These are phyloP conservation scores for Pitta sordida DNA, from an alignment of 2,113 vertebrate genomes.

Conservation along the genomic window DNA sequence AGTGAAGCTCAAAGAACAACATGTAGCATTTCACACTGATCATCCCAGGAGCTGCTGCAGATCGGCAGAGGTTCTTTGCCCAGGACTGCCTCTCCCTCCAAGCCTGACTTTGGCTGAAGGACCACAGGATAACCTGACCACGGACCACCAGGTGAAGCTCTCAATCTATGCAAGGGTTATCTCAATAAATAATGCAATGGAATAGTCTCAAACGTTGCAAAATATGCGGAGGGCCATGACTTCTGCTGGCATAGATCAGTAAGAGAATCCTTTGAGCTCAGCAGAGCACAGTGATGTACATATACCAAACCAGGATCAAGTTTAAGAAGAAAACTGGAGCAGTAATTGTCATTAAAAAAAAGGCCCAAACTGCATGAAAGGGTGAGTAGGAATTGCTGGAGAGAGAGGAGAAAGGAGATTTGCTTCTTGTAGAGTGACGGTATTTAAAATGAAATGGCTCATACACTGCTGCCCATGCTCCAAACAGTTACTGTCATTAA, in stretches of 20 bases:
- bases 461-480: neutral
- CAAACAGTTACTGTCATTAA: neutral
- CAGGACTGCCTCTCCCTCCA: neutral
- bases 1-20: neutral
- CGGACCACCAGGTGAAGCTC: neutral
- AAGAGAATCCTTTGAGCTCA: neutral
- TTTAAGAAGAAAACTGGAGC: neutral
- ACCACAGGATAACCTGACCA: neutral
- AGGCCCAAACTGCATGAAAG: neutral
- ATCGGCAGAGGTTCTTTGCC: neutral
- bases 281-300: neutral
- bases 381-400: neutral
- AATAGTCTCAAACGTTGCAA: neutral
- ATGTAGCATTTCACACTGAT: neutral
- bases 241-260: neutral
- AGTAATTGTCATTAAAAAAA: neutral
- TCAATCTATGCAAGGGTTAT: neutral
- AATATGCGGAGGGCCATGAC: rapidly evolving
- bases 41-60: neutral
- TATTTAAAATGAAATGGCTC: neutral
- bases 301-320: neutral
- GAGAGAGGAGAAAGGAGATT: neutral
- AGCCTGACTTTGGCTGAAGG: neutral
- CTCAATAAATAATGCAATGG: neutral
- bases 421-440: neutral